These are phyloP conservation scores for Phodopus roborovskii DNA, from an alignment of 2,113 vertebrate genomes.

Conservation along the genomic window DNA sequence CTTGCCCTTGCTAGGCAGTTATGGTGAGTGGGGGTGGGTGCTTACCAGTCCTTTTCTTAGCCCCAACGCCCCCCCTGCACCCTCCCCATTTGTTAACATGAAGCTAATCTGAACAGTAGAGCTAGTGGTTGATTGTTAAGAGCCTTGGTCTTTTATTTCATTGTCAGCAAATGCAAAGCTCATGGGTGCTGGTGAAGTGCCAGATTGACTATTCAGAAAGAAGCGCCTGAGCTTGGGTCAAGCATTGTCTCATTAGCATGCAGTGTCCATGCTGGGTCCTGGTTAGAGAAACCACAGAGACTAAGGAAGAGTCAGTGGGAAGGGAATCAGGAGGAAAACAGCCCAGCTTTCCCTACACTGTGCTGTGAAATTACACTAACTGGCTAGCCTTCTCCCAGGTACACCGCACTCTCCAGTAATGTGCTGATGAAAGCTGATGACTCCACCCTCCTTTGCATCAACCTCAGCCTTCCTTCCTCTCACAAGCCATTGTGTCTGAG, in stretches of 20 bases:
- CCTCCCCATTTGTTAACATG: constrained; percentile 4
- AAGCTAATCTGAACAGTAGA: constrained; percentile 70
- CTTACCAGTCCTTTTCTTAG: constrained; percentile 37
- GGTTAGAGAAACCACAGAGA: constrained; percentile 40
- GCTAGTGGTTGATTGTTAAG: constrained; percentile 70
- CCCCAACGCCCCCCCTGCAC: not conserved
- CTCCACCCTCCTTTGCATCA: not conserved
- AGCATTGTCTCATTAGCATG: constrained; percentile 64
- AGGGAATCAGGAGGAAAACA: constrained; percentile 17
- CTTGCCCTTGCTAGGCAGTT: not conserved
- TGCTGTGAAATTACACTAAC: not conserved
- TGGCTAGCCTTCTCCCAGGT: not conserved
- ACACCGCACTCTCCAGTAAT: not conserved
- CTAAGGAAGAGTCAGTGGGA: not conserved
- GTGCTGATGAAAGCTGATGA: not conserved
- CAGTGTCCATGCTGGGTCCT: constrained; percentile 15
- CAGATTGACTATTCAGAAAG: constrained; percentile 81
- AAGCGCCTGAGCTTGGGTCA: constrained; percentile 64
- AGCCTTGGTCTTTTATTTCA: constrained; percentile 76
- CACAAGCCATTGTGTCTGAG: not conserved
- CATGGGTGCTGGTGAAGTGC: constrained; percentile 67
- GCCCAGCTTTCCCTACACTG: not conserved
- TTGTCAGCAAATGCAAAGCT: constrained; percentile 71
- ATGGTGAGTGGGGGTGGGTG: accelerated
- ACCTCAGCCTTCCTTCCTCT: constrained; percentile 18